Evolutionary conservation across 2,797 vertebrate genomes (phyloP), one percentile per base, ranked within the genome.

Genomic region (Trachops cirrhosus): DNA sequence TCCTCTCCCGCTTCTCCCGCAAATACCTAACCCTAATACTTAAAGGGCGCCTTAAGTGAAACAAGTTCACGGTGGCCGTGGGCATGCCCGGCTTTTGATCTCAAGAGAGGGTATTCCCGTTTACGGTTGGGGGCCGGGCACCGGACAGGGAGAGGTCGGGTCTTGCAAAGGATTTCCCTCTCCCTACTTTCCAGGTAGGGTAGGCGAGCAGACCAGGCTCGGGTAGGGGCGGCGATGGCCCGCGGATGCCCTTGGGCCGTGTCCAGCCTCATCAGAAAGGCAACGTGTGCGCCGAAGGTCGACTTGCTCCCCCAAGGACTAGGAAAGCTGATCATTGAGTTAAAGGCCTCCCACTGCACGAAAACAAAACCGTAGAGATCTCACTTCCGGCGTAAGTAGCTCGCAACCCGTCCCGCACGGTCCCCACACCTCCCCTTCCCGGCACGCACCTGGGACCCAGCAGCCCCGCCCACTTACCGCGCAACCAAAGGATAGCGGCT

Each of bases 341-440:
- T 39, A 26, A 34, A 75, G 46, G 64, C 32, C 39, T 91, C 84
- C 70, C n/a, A 4, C 26, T 1, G 6, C 19, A 37, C 62, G 54
- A 67, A 77, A 84, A 75, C 54, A n/a, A 86, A 75, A 70, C 59
- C 21, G 54, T 15, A 11, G 26, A 73, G 4, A 19, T 26, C 15
- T 6, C 41, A 78, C 32, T 64, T 48, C 84, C 59, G 6, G 67
- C 39, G 41, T 5, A 3, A 48, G 19, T 39, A 6, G 22, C 18
- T 9, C 11, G 3, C 5, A 6, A 5, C 14, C 3, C 0, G 18
- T 9, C 7, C 6, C 9, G 21, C 0, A 0, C 19, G 34, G 5
- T 5, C 14, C 29, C 0, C 1, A 50, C 1, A 0, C 37, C 22
- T 7, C 18, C 32, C 29, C 10, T 11, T 24, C 16, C 11, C 39